Evolutionary conservation across 2,888 invertebrate genomes (phyloP).

Genomic region (Netelia virgata): DNA sequence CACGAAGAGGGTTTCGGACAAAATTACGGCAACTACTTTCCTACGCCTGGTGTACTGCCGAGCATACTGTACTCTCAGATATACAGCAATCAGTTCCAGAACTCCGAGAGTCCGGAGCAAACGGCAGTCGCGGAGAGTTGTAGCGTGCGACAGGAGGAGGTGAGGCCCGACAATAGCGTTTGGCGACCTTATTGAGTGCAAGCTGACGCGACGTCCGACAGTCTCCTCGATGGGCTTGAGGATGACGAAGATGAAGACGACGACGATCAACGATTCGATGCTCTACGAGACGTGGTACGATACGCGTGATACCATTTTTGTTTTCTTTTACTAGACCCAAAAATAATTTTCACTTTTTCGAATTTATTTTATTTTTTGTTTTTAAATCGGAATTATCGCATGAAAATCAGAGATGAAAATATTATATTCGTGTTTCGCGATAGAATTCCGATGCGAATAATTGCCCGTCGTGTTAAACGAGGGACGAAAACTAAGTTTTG

Average conservation of each 20-base stretch:
- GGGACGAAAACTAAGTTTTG: too few relatives aligned
- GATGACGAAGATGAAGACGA: conserved; percentile 33
- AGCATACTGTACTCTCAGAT: conserved; percentile 94
- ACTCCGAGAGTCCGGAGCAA: conserved; percentile 82
- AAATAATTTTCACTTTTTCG: neutral
- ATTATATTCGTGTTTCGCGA: too few relatives aligned
- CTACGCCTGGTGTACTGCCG: conserved; percentile 90
- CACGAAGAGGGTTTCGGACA: conserved; percentile 89
- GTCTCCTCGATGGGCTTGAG: conserved; percentile 27
- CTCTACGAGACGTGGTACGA: conserved; percentile 38
- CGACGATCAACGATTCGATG: conserved; percentile 32
- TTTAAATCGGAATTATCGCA: neutral
- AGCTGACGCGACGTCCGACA: conserved; percentile 24
- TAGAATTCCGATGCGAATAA: too few relatives aligned
- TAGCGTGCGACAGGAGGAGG: conserved; percentile 83
- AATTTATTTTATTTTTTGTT: neutral
- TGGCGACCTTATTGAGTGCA: conserved; percentile 83
- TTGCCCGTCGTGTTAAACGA: too few relatives aligned
- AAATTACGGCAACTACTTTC: conserved; percentile 88
- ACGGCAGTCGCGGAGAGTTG: conserved; percentile 81
- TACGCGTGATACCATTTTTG: conserved; percentile 8
- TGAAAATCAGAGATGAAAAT: too few relatives aligned
- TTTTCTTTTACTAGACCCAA: neutral
- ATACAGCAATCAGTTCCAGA: conserved; percentile 87
- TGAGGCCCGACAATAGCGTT: conserved; percentile 83